Evolutionary conservation across 2,888 invertebrate species (phyloP), one percentile per base, ranked within the genome.

Genomic region (Cheilosia scutellata): DNA sequence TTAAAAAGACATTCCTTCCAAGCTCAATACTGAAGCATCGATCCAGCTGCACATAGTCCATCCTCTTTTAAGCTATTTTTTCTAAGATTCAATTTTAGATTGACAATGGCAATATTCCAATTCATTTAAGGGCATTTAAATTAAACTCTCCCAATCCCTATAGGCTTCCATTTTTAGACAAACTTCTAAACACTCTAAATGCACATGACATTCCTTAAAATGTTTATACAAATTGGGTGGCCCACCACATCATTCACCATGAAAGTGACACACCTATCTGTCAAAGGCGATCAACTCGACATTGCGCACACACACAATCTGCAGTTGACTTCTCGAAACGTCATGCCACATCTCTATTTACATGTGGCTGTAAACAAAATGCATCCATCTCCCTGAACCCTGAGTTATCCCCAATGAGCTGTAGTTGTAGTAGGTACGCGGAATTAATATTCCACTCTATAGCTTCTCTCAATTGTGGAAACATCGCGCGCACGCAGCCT

Each of bases 201-300:
- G 47, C 72, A 13, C 16, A 11, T 51, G 51, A 60, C 51, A 62
- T 72, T 51, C 53, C n/a, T 20, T 2, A 25, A 9, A 29, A 20
- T 44, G 33, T 51, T 51, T 31, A 31, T 27, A 76, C 79, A 79
- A 84, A 84, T 86, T 86, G 86, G 80, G 86, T 82, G 86, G 86
- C 72, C 86, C 51, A 76, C 82, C 86, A 77, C 86, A 86, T 86
- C 86, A 80, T 72, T 86, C 80, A 82, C 76, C 68, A 60, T 44
- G 51, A 72, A 80, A 62, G 82, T 80, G 86, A 86, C 86, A 86
- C 76, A 86, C 86, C 86, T 82, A 86, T 86, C 86, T 80, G 86
- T 86, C 86, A 86, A 76, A 79, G 40, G 65, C 71, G 42, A 77
- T 51, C 51, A 65, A 53, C 71, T 66, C 44, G 53, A 65, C 62